Base-by-base conservation (phyloP, 53 echinoderm and acorn worm genomes). In the Paracentrotus lividus region DNA sequence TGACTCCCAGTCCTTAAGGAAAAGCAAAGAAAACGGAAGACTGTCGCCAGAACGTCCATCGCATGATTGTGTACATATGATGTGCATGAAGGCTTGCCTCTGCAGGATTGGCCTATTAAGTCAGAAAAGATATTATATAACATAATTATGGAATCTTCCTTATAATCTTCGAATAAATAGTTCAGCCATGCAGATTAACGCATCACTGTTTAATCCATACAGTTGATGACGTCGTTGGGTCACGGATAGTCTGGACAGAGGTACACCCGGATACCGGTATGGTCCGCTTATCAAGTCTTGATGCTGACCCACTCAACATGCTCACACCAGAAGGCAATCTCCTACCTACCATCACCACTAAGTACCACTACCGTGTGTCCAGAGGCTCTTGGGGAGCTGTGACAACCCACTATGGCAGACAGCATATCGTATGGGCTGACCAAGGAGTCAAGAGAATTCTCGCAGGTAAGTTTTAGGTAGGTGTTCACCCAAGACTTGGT, bases 391-490 rank as follows among this genome's bases (percentile, higher is more conserved):
- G 97, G 97, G 84, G 92, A 0, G 96, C 94, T 1, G 84, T 98
- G 52, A 95, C 94, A 34, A 87, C 86, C 24, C 92, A 97, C 90
- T 94, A 95, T 72, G 77, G 93, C n/a, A 44, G 94, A 84, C 93
- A 96, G 2, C 67, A 77, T 0, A 57, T 98, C 66, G 86, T 97
- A 88, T 97, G 97, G 97, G 90, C 92, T 75, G 98, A 98, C 88
- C 66, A 26, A 26, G 56, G 49, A 33, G n/a, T 93, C 21, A 95
- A 95, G 52, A 72, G 90, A 7, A 85, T 98, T 20, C 76, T 95
- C 42, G 15, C 72, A 38, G 72, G 72, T 72, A 40, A 72, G 72
- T 72, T n/a, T n/a, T n/a, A n/a, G n/a, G n/a, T n/a, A n/a, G n/a
- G n/a, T n/a, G n/a, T n/a, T n/a, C n/a, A n/a, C n/a, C n/a, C n/a